phyloP scores from a whole-genome alignment of 2,113 vertebrate genomes.

The Hydropotes inermis region DNA sequence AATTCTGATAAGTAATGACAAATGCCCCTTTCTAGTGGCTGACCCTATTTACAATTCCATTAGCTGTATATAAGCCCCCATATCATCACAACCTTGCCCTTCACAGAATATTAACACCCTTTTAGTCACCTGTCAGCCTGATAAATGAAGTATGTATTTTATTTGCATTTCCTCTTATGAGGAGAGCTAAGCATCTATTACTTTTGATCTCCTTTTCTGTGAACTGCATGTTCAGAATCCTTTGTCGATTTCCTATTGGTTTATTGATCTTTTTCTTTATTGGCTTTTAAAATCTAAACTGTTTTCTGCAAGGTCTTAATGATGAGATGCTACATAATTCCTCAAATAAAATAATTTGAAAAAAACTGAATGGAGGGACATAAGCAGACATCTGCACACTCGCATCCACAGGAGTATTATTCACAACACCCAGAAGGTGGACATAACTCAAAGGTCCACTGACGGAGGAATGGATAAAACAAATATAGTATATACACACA shows the following conservation, averaged over 20 bases:
- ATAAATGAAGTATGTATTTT: background rate
- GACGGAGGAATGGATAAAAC: background rate
- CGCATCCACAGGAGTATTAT: background rate
- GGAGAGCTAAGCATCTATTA: background rate
- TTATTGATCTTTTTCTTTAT: background rate
- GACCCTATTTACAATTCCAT: background rate
- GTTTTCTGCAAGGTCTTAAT: background rate
- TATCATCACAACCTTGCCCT: background rate
- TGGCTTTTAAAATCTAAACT: background rate
- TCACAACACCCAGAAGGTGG: background rate
- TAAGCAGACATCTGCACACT: background rate
- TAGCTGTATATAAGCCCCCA: background rate
- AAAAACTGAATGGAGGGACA: background rate
- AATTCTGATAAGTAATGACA: background rate
- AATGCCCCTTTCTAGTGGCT: background rate
- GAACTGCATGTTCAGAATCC: background rate
- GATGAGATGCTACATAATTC: background rate
- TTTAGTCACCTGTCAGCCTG: background rate
- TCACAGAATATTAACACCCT: background rate
- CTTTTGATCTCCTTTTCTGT: background rate
- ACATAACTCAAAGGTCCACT: background rate
- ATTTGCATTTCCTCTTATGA: background rate
- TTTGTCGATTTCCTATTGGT: background rate
- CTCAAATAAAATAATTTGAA: background rate
- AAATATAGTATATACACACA: background rate